Evolutionary conservation across 1,140 invertebrate species (phyloP).

Genomic region (Parasteatoda tepidariorum): DNA sequence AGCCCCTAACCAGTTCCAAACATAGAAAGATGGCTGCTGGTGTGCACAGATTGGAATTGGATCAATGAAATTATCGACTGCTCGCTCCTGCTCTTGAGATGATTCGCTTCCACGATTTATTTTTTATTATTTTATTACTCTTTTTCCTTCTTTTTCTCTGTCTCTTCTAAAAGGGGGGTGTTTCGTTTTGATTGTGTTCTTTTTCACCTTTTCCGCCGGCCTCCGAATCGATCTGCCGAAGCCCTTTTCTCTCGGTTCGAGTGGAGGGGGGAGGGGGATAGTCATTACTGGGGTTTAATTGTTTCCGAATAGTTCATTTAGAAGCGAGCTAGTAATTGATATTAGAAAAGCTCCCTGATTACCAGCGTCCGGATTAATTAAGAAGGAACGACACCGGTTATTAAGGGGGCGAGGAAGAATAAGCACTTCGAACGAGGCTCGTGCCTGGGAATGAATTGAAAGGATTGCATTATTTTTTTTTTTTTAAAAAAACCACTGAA

Average conservation of each 20-base stretch:
- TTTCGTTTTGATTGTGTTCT: constrained; percentile 30
- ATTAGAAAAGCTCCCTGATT: constrained; percentile 38
- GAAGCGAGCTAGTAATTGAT: constrained; percentile 43
- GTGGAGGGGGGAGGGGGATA: background rate
- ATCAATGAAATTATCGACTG: constrained; percentile 61
- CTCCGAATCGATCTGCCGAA: constrained; percentile 1
- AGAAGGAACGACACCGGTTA: background rate
- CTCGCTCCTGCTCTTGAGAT: constrained; percentile 19
- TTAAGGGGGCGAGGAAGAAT: background rate
- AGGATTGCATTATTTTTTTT: no score
- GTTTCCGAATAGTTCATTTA: constrained; percentile 55
- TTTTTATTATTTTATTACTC: background rate
- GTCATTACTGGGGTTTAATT: constrained; percentile 55
- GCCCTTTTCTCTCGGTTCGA: background rate
- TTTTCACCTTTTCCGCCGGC: background rate
- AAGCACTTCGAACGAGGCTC: no score
- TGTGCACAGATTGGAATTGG: constrained; percentile 56
- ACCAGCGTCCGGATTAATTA: constrained; percentile 16
- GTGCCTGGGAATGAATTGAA: no score
- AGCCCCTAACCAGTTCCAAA: background rate
- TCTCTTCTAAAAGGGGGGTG: background rate
- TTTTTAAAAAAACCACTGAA: no score
- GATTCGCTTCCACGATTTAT: constrained; percentile 12
- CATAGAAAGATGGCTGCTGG: constrained; percentile 47
- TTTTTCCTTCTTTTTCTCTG: background rate